Evolutionary conservation across 2,888 invertebrate genomes (phyloP).

Genomic region (Phanerotoma sp.): DNA sequence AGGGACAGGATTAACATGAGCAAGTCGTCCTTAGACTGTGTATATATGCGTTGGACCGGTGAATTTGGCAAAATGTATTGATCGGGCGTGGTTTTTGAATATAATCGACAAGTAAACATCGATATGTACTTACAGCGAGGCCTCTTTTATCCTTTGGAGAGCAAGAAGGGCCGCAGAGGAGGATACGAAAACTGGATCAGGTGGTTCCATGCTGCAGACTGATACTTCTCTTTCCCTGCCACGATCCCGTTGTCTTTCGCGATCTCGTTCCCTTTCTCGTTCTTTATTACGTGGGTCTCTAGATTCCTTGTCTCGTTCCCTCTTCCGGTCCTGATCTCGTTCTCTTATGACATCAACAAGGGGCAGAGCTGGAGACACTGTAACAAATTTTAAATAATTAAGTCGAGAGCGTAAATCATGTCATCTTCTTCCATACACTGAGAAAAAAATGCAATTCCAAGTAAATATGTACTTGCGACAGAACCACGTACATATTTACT

Average conservation of each 20-base stretch:
- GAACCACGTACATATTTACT: too few species aligned
- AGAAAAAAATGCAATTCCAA: too few species aligned
- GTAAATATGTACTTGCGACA: too few species aligned
- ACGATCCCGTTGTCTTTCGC: conserved; percentile 44
- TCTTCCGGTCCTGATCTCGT: conserved; percentile 36
- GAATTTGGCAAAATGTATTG: conserved; percentile 1
- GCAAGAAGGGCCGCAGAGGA: conserved; percentile 60
- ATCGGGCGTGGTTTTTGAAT: conserved; percentile 5
- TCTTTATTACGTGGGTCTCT: conserved; percentile 36
- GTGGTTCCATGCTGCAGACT: conserved; percentile 53
- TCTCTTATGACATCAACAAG: conserved; percentile 48
- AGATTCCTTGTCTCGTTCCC: conserved; percentile 40
- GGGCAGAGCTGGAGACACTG: conserved; percentile 50
- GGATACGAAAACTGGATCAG: conserved; percentile 54
- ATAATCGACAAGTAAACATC: conserved; percentile 17
- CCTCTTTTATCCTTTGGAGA: conserved; percentile 62
- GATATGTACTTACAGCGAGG: conserved; percentile 58
- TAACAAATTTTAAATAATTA: too few species aligned
- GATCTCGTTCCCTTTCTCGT: conserved; percentile 36
- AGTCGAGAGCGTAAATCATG: too few species aligned
- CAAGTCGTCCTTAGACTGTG: too few species aligned
- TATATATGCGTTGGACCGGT: background rate
- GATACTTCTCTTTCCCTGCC: conserved; percentile 45
- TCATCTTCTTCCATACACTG: too few species aligned
- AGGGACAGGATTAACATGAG: conserved; percentile 7